phyloP scores from a whole-genome alignment of 1,140 invertebrate species.

The Bactericera cockerelli region DNA sequence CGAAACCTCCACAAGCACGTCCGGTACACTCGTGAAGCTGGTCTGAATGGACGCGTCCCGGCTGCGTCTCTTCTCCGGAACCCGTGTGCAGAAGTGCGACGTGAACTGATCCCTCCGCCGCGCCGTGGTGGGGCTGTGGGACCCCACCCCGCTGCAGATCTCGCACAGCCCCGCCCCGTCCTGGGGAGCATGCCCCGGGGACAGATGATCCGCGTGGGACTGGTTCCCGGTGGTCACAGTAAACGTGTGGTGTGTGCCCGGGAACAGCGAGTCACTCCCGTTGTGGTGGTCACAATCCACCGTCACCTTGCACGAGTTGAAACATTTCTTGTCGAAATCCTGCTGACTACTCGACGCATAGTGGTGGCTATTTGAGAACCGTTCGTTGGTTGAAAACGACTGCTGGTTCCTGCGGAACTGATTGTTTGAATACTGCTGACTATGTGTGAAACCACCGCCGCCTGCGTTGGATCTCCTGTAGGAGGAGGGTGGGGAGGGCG shows the following conservation, averaged over 20 bases:
- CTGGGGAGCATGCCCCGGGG: background rate
- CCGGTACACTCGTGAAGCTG: constrained; percentile 32
- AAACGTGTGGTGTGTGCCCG: constrained; percentile 19
- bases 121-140: constrained; percentile 19
- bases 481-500: constrained; percentile 28
- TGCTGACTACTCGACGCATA: constrained; percentile 9
- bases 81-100: constrained; percentile 31
- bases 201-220: background rate
- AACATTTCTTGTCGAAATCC: constrained; percentile 33
- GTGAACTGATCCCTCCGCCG: constrained; percentile 26
- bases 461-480: background rate
- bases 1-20: constrained; percentile 20
- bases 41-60: constrained; percentile 38
- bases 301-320: constrained; percentile 51
- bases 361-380: no score
- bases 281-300: constrained; percentile 22
- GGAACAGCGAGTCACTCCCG: background rate
- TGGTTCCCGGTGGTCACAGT: constrained; percentile 17
- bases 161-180: constrained; percentile 11
- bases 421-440: constrained; percentile 20
- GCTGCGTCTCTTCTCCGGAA: constrained; percentile 24
- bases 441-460: constrained; percentile 20
- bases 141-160: constrained; percentile 17
- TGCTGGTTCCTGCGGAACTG: no score
- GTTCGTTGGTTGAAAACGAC: no score